Evolutionary conservation across 2,113 vertebrate genomes (phyloP), one percentile per base, ranked within the genome.

Genomic region (Urocynchramus pylzowi): DNA sequence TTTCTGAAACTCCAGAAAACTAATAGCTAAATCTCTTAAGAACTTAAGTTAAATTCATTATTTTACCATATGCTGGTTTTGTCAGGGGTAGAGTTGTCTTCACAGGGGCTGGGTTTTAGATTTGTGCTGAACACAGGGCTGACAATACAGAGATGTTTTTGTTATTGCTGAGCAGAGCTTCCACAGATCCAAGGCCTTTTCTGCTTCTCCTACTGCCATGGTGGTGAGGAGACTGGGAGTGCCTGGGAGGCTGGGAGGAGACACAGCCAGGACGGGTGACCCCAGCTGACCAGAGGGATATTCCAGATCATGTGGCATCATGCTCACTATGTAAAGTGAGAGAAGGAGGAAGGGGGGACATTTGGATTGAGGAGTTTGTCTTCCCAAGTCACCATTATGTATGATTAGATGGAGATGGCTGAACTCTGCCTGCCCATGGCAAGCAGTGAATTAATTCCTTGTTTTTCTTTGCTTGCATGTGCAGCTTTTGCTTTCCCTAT

Each of bases 161-260:
- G 18, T 30, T 52, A 17, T 10, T 59, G 16, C 69, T 81, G 60
- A 44, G 52, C 52, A 52, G 52, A 0, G 13, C 33, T 45, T 2
- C 2, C 15, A 21, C 19, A 52, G 69, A 89, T 2, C 44, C 68
- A 74, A 67, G 16, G 18, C 6, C 33, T 67, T 11, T 44, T 44
- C 44, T 74, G 37, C 15, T 44, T 22, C 20, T 52, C 0, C 0
- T 8, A 0, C 60, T 81, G 44, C 28, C 19, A 4, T 0, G 0
- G 3, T 57, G 76, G 15, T 7, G 19, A 50, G 52, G 15, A 13
- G 10, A 0, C 16, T 39, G 37, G 13, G 42, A 0, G 4, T 27
- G 9, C 18, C 2, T 37, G 42, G 42, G 41, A 47, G 24, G 3
- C 0, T 54, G 74, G 9, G 5, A 52, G 37, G 33, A 24, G 10